A percentile compares a stretch with the other conserved stretches of the same genome.
These are phyloP conservation scores for Macroteleia sp. DNA, from an alignment of 2,888 invertebrate genomes.

Conservation along the genomic window DNA sequence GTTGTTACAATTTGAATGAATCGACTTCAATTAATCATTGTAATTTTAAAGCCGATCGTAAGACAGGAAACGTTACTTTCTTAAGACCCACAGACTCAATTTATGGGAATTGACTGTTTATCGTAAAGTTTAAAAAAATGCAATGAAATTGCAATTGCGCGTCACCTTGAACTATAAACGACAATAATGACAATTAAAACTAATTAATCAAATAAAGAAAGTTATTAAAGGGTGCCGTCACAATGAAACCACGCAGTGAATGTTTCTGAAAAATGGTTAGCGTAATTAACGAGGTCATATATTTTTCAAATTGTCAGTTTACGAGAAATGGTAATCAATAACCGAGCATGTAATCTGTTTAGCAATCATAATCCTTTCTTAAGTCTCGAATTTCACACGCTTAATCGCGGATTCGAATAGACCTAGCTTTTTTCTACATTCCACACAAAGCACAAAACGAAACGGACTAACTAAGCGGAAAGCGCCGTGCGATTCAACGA, in stretches of 20 bases:
- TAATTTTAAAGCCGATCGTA: neutral
- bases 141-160: slow-evolving; percentile 20
- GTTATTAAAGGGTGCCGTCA: slow-evolving; percentile 5
- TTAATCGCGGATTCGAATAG: slow-evolving; percentile 25
- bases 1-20: neutral
- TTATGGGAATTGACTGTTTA: too few species aligned
- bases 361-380: slow-evolving; percentile 30
- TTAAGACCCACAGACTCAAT: too few species aligned
- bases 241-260: neutral
- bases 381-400: slow-evolving; percentile 45
- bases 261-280: slow-evolving; percentile 7
- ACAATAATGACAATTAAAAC: slow-evolving; percentile 21
- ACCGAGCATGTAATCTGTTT: slow-evolving; percentile 21
- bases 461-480: slow-evolving; percentile 57
- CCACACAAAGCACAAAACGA: slow-evolving; percentile 58
- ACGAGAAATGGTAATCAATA: slow-evolving; percentile 29
- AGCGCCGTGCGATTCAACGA: slow-evolving; percentile 52
- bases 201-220: slow-evolving; percentile 31
- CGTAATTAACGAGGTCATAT: slow-evolving; percentile 21
- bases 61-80: neutral
- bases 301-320: slow-evolving; percentile 30
- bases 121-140: neutral
- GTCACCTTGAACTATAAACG: slow-evolving; percentile 41
- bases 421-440: slow-evolving; percentile 41
- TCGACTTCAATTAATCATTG: slow-evolving; percentile 12